Evolutionary conservation across 2,888 invertebrate genomes (phyloP).

Genomic region (Chironomus tentans): DNA sequence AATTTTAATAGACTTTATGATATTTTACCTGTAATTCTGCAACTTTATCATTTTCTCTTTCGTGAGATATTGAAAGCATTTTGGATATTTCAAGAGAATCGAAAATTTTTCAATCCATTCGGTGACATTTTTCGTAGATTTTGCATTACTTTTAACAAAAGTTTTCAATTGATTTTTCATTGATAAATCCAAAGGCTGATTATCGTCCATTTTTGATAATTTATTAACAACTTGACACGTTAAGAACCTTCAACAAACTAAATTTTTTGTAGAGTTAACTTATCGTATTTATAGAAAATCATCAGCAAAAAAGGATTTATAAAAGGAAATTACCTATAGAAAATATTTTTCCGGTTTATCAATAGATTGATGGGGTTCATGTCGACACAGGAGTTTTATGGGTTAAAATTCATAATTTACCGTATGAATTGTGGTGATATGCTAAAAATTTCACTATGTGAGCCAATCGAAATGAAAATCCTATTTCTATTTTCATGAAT

Average conservation of each 20-base stretch:
- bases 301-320: neutral
- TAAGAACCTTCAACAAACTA: neutral
- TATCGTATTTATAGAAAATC: neutral
- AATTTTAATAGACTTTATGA: no score
- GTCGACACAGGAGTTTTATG: slow-evolving; percentile 15
- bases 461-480: neutral
- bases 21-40: neutral
- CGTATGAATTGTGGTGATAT: neutral
- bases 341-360: slow-evolving; percentile 20
- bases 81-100: slow-evolving; percentile 1
- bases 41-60: neutral
- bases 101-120: neutral
- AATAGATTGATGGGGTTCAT: neutral
- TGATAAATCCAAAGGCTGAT: slow-evolving; percentile 28
- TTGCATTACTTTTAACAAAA: neutral
- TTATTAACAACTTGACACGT: neutral
- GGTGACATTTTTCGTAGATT: neutral
- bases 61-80: neutral
- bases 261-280: neutral
- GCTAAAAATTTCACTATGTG: neutral
- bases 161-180: slow-evolving; percentile 13
- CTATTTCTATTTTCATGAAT: neutral
- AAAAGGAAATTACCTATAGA: neutral
- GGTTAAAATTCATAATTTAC: slow-evolving; percentile 21
- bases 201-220: neutral